Base-by-base conservation (phyloP, 2,888 invertebrate genomes). In the Aspidiotus rigidus region DNA sequence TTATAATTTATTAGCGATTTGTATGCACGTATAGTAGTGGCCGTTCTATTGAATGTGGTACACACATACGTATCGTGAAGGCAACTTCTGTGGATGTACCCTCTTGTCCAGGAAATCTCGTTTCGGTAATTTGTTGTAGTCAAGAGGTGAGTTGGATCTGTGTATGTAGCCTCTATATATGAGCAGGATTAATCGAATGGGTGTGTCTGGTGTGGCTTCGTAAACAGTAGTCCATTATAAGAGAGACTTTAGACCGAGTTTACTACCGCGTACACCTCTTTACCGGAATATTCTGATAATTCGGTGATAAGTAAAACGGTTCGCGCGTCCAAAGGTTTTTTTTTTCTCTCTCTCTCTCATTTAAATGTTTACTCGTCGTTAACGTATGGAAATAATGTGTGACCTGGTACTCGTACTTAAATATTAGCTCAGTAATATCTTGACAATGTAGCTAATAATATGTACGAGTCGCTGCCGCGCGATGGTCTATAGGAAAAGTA, bases 401-500 rank as follows among this genome's bases (percentile, higher is more conserved):
- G 64, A 64, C 64, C 28, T 28, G 28, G 28, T 28, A 28, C 28
- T 57, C 40, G 57, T 64, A 64, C 57, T 59, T 67, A 67, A 67
- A 67, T 67, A 67, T 67, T 67, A 67, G 67, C 67, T 67, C 67
- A 67, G 67, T 59, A 67, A 67, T 60, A 67, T 60, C 60, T 60
- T 28, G 28, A 67, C 67, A 67, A 67, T 67, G 67, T 67, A 67
- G 67, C 67, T 67, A 67, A 67, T 64, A 64, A 64, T 67, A 67
- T 67, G 59, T 60, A 67, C n/a, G 10, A 53, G 53, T 64, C 13
- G 7, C 62, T 28, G 56, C 10, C n/a, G 0, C 3, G 49, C 60
- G 67, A 49, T 67, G 67, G 67, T 67, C 59, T 60, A 60, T 67
- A n/a, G 15, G 66, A 67, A 67, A 67, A 60, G 67, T 67, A 67